A percentile compares a stretch with the other conserved stretches of the same genome.
Conservation (phyloP, 2,888 invertebrate species). For the Conops quadrifasciatus region DNA sequence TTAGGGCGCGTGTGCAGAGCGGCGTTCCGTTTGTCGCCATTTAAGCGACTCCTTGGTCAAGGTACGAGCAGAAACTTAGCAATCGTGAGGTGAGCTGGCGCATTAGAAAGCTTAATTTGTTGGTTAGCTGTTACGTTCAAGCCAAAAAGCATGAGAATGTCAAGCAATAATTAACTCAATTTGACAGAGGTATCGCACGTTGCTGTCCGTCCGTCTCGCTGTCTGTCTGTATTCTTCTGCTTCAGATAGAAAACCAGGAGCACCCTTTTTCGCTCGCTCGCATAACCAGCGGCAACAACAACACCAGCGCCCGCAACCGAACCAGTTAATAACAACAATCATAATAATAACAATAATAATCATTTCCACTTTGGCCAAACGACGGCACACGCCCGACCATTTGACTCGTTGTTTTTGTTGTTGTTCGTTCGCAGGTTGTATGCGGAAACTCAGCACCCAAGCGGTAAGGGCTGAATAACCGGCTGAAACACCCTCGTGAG, state of each 20-base stretch:
- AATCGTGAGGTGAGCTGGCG: background rate
- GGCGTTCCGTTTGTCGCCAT: slow-evolving; percentile 65
- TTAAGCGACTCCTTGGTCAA: slow-evolving; percentile 59
- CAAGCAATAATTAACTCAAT: slow-evolving; percentile 22
- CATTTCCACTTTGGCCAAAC: slow-evolving; percentile 42
- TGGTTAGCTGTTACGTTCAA: slow-evolving; percentile 1
- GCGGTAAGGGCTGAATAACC: background rate
- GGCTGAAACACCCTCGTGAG: slow-evolving; percentile 23
- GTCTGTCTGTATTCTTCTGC: too few relatives aligned
- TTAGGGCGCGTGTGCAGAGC: slow-evolving; percentile 62
- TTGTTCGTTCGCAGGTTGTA: slow-evolving; percentile 54
- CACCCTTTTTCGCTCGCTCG: slow-evolving; percentile 7
- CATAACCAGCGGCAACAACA: background rate
- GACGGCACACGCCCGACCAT: slow-evolving; percentile 52
- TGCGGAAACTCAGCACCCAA: slow-evolving; percentile 38
- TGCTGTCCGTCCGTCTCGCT: background rate
- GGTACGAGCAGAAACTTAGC: slow-evolving; percentile 35
- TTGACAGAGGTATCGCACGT: background rate
- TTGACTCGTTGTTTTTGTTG: slow-evolving; percentile 58
- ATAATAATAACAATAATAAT: slow-evolving; percentile 36
- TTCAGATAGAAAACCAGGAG: too few relatives aligned
- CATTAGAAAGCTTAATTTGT: background rate
- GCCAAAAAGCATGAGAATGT: slow-evolving; percentile 4
- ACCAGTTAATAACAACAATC: slow-evolving; percentile 20
- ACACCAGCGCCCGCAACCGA: slow-evolving; percentile 9